Conservation (phyloP, 2,797 vertebrate genomes). For the Cuculus canorus region DNA sequence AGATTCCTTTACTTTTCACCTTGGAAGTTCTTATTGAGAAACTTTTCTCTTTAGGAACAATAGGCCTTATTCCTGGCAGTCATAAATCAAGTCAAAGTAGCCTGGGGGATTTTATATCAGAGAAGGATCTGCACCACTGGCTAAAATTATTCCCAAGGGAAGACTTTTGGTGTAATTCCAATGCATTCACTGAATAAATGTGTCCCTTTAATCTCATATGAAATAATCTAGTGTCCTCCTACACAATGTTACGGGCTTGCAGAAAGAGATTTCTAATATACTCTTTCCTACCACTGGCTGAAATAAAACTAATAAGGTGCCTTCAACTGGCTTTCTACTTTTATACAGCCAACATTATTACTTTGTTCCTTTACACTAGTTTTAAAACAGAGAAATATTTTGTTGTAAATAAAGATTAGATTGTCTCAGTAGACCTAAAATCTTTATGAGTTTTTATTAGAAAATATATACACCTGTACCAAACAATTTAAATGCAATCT, state of each 20-base stretch:
- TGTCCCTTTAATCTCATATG: constrained; percentile 5
- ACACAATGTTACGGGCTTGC: not conserved
- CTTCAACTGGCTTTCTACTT: not conserved
- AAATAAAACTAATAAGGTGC: not conserved
- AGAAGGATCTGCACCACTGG: not conserved
- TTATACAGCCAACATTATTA: not conserved
- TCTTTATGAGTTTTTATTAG: not conserved
- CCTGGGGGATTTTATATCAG: not conserved
- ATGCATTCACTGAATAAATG: not conserved
- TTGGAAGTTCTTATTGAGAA: not conserved
- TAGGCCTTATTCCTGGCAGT: not conserved
- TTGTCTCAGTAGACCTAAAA: not conserved
- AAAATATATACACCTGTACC: not conserved
- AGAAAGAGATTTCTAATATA: not conserved
- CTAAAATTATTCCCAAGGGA: constrained; percentile 37
- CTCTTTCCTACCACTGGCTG: not conserved
- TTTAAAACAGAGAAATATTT: not conserved
- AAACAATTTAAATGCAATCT: not conserved
- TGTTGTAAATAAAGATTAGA: not conserved
- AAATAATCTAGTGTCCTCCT: not conserved
- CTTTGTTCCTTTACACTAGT: not conserved
- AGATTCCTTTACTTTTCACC: not conserved
- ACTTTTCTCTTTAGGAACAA: not conserved
- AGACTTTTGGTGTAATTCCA: not conserved
- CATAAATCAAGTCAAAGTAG: constrained; percentile 26